Base-by-base conservation (phyloP, 2,888 invertebrate genomes). In the Volucella inanis region DNA sequence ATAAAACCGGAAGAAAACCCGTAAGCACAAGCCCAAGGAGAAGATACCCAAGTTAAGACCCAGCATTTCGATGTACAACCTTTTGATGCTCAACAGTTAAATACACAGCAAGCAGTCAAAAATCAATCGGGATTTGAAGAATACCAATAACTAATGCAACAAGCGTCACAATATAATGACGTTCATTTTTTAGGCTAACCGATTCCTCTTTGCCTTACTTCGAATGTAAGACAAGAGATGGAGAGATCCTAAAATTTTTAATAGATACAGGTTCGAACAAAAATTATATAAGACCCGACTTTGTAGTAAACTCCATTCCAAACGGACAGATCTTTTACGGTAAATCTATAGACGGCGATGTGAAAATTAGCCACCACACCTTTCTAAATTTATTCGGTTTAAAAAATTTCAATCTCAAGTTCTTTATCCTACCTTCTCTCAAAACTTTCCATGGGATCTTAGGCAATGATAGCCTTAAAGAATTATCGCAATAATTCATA, bases 331-430 rank as follows among this genome's bases (percentile, higher is more conserved):
- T 22, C 14, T 61, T 61, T 49, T 52, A 12, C 11, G 71, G 61
- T 31, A 71, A 61, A 41, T 71, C 71, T 11, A 59, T 57, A 70
- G 70, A 49, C 2, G 70, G 50, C 43, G 59, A 59, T 38, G 43
- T 71, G 3, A 47, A 61, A 61, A 14, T 59, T 15, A 59, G 41
- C 6, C 50, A 71, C 14, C 50, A 71, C 59, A 61, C 61, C 1
- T 72, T 50, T n/a, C 22, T 72, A 4, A 61, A 72, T 45, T 45
- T 72, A 12, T 61, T 61, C 11, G 50, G 71, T 9, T 11, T 52
- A 52, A 49, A 52, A 10, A 12, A 71, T 50, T 1, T 61, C 14
- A 71, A 61, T 3, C 39, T 71, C 10, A 50, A 71, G 41, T 71
- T 59, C 43, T 71, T 41, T 14, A 39, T 61, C 1, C 12, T 61